These are phyloP conservation scores for Busseola fusca DNA, from an alignment of 2,888 invertebrate genomes.

Conservation along the genomic window DNA sequence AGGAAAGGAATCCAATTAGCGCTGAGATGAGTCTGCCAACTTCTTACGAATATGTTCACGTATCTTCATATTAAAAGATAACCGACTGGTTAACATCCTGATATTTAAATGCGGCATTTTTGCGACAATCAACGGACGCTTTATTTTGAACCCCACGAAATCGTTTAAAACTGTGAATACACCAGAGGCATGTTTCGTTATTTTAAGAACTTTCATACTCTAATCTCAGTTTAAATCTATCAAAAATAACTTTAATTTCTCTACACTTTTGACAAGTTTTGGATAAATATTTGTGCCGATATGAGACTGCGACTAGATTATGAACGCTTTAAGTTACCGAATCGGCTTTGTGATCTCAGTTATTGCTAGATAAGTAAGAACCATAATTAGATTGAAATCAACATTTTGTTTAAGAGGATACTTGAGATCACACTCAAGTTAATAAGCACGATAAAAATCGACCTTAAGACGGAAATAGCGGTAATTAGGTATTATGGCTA, in stretches of 20 bases:
- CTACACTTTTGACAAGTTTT: neutral
- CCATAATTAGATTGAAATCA: neutral
- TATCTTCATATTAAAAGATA: too few species aligned
- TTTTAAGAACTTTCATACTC: neutral
- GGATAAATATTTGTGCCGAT: neutral
- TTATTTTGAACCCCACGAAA: neutral
- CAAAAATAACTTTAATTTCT: neutral
- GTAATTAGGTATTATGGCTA: conserved; percentile 7
- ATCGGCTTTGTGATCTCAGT: neutral
- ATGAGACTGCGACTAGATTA: neutral
- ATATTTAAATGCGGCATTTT: too few species aligned
- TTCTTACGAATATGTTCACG: neutral
- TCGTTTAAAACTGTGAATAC: neutral
- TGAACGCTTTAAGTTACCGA: neutral
- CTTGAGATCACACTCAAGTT: neutral
- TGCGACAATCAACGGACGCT: neutral
- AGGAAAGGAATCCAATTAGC: too few species aligned
- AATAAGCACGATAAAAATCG: conserved; percentile 8
- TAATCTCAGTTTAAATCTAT: neutral
- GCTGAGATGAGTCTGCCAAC: neutral
- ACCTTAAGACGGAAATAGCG: neutral
- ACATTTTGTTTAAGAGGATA: neutral
- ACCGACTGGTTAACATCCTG: too few species aligned
- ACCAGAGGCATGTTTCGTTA: too few species aligned
- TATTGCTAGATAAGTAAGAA: neutral